phyloP scores from a whole-genome alignment of 2,888 invertebrate genomes.

The Dysmachus trigonus region DNA sequence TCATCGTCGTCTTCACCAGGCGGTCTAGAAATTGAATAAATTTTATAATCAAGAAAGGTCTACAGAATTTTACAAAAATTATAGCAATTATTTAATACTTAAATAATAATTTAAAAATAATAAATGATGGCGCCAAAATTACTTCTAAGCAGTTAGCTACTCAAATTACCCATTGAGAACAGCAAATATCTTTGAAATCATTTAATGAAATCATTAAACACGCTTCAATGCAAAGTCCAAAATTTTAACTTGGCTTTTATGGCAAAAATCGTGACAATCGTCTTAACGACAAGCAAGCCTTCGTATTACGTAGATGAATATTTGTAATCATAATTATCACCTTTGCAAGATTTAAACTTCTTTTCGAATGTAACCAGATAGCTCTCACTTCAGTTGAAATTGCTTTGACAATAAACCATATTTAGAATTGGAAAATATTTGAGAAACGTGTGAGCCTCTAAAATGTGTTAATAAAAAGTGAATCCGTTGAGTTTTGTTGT shows the following conservation, averaged over 20 bases:
- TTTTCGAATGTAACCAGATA: background rate
- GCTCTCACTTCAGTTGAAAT: background rate
- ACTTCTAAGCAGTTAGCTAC: background rate
- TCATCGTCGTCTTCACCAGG: conserved; percentile 79
- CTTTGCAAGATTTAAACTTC: background rate
- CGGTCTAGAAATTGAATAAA: conserved; percentile 67
- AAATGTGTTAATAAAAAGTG: background rate
- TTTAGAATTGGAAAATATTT: background rate
- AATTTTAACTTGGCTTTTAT: background rate
- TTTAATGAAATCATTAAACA: background rate
- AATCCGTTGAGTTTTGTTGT: background rate
- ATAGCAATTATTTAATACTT: background rate
- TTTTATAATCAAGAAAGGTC: background rate
- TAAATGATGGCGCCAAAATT: background rate
- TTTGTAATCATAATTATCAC: background rate
- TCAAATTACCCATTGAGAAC: background rate
- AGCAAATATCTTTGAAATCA: background rate
- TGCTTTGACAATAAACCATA: background rate
- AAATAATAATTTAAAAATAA: background rate
- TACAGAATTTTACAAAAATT: background rate
- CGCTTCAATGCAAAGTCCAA: background rate
- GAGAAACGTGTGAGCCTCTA: background rate
- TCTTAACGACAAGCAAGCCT: background rate
- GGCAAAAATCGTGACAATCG: background rate
- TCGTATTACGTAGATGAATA: background rate